Base-by-base conservation (phyloP, 2,888 invertebrate species). In the Epiblema foenella region DNA sequence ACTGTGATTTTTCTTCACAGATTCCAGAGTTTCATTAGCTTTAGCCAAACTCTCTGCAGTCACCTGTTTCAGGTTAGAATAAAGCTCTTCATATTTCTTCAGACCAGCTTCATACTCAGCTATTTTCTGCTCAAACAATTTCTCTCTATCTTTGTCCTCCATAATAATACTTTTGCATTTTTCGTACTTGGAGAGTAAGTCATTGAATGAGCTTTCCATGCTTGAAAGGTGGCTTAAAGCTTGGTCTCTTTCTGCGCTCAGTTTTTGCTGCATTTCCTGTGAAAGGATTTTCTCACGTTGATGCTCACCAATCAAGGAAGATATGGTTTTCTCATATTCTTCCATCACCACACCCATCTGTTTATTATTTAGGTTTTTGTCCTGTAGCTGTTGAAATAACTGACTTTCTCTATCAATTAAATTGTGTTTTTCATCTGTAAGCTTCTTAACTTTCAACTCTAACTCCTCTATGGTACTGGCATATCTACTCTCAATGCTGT, bases 31-130 rank as follows among this genome's bases (percentile, higher is more conserved):
- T 83, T 96, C 95, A 90, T 98, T 98, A 33, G 92, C 92, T 77
- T 89, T 90, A 52, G 84, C 96, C 77, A 99, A 94, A 87, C 97
- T 97, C 75, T 97, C 96, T 87, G 97, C 96, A 65, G 98, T 98
- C 79, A 98, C 96, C 78, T 95, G 95, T 88, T 98, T 98, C 74
- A 99, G 94, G 78, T 96, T 95, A 74, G 97, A 96, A 85, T 98
- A 98, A 84, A 97, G 95, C 73, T 95, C 95, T 82, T 98, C 97
- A 87, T 97, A 96, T 93, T 85, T 95, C 77, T 95, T 95, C 72
- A 97, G 91, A 17, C 95, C 96, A 51, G 93, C 94, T 85, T 97
- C 95, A 85, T 95, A 95, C 74, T 96, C 95, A 49, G 94, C 87
- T 58, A 97, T 94, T 83, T 95, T 95, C 79, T 95, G 91, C 79